Evolutionary conservation across 2,888 invertebrate species (phyloP).

Genomic region (Macrophya alboannulata): DNA sequence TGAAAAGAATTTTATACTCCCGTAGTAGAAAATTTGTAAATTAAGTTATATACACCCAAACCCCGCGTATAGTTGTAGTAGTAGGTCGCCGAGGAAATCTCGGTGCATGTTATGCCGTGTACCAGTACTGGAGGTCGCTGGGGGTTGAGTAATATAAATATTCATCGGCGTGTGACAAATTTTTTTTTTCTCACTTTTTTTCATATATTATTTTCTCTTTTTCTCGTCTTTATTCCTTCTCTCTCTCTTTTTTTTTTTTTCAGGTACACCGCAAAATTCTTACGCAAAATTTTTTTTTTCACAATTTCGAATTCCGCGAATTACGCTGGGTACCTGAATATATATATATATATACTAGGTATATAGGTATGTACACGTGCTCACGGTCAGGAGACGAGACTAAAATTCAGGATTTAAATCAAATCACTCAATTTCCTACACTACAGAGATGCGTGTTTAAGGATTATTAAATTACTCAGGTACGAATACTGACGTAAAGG

Average conservation of each 20-base stretch:
- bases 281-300: conserved; percentile 1
- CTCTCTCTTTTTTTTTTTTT: neutral
- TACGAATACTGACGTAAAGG: conserved; percentile 19
- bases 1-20: neutral
- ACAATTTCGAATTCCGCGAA: conserved; percentile 19
- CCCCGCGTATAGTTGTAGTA: neutral
- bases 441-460: conserved; percentile 5
- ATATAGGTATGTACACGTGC: neutral
- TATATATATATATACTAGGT: neutral
- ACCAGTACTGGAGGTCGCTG: neutral
- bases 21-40: conserved; percentile 26
- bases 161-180: conserved; percentile 33
- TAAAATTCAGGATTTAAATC: conserved; percentile 17
- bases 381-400: neutral
- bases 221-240: neutral
- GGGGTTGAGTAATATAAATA: conserved; percentile 27
- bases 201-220: neutral
- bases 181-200: neutral
- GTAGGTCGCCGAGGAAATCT: neutral
- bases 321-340: neutral
- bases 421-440: neutral
- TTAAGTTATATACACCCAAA: conserved; percentile 30
- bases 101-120: neutral
- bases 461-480: conserved; percentile 40
- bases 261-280: neutral